Evolutionary conservation across 2,888 invertebrate genomes (phyloP).

Genomic region (Timema cristinae): DNA sequence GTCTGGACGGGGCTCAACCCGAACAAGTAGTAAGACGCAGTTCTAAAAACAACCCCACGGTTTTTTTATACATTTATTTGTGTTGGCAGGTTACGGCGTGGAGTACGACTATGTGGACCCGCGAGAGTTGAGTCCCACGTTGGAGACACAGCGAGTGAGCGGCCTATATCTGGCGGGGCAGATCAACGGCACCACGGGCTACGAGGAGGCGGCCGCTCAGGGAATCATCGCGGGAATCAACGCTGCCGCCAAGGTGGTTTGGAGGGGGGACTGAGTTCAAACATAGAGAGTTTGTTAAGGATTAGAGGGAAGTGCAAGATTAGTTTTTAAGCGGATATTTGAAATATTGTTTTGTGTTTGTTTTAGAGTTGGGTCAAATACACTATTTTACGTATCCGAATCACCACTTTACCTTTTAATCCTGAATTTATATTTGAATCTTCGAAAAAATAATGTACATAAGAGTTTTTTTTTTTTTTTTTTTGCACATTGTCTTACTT

Average conservation of each 20-base stretch:
- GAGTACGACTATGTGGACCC: slow-evolving; percentile 88
- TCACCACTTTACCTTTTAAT: no score
- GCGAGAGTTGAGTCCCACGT: slow-evolving; percentile 63
- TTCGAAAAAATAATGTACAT: no score
- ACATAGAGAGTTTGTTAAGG: background rate
- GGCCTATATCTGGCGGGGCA: slow-evolving; percentile 83
- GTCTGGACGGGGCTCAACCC: no score
- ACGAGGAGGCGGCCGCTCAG: slow-evolving; percentile 90
- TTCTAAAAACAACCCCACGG: no score
- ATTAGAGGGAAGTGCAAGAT: no score
- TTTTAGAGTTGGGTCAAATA: no score
- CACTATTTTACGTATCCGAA: no score
- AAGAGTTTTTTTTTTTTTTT: no score
- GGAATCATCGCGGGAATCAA: slow-evolving; percentile 81
- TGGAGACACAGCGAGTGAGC: slow-evolving; percentile 69
- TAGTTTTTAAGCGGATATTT: no score
- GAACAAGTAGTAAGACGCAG: no score
- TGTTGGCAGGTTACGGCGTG: slow-evolving; percentile 65
- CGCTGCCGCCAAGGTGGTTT: slow-evolving; percentile 58
- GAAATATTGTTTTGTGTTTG: background rate
- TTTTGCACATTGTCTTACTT: no score
- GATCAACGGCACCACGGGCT: slow-evolving; percentile 89
- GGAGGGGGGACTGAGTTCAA: background rate
- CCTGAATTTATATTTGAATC: no score
- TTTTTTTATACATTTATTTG: background rate